Evolutionary conservation across 2,113 vertebrate genomes (phyloP), one percentile per base, ranked within the genome.

Genomic region (Apaloderma vittatum): DNA sequence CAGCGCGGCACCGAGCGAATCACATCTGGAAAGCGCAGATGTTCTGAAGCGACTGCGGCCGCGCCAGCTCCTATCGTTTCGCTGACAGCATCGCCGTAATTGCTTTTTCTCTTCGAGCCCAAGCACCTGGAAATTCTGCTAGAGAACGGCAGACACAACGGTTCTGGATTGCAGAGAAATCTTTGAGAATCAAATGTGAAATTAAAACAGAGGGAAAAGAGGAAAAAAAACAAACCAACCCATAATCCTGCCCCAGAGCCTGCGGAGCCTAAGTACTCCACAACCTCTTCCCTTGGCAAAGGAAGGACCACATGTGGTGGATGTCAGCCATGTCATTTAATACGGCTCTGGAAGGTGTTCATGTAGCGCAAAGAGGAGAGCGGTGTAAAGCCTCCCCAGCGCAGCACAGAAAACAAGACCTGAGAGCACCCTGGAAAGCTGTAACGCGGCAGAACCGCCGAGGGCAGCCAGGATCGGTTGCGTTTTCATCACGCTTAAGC

Each of bases 11-110:
- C 37, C 0, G 11, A 91, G 88, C 2, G 0, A 19, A 67, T 62
- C 94, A 62, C 94, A 93, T 46, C 94, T 95, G 94, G 92, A 17
- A 58, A 62, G 27, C 1, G 63, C 93, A 96, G 96, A 59, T 96
- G 95, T 80, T 70, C 8, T 40, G 86, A 24, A 76, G 93, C 75
- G 40, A 19, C 32, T 4, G 58, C 80, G 77, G 90, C 68, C 59
- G 6, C 3, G 72, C 87, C 96, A 92, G 40, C 88, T 86, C 43
- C 2, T 37, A 55, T 43, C 6, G 0, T 29, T 73, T 66, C 84
- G 59, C 90, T 57, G 80, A 62, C 91, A 96, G 30, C 88, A 75
- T 36, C 40, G 3, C 5, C 1, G 0, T 30, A 72, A 79, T 37
- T 13, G 8, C 61, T 36, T 30, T 19, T 29, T 46, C 88, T 74